Evolutionary conservation across 1,140 invertebrate genomes (phyloP), one percentile per base, ranked within the genome.

Genomic region (Zaprionus gabonicus): DNA sequence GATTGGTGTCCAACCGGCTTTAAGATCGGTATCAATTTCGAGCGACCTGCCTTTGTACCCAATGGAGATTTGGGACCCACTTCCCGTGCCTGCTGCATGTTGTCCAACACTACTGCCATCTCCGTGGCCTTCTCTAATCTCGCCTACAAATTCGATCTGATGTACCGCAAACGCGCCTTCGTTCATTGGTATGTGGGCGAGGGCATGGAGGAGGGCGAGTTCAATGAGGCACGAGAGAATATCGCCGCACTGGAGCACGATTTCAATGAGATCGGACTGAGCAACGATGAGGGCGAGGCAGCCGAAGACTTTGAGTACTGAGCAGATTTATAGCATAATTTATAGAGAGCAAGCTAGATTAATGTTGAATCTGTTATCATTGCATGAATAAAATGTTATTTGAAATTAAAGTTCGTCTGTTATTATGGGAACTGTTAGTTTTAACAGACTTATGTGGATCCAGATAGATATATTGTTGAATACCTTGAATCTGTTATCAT

Each of bases 101-200:
- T 96, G 62, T 95, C 95, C 91, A 97, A 96, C 92, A 97, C 96
- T 17, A 97, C 96, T 0, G 96, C 96, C 78, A 96, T 97, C 60
- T 95, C 95, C 12, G 96, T 96, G 88, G 96, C 96, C 23, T 97
- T 96, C 94, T 94, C 94, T 56, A 94, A 96, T 73, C 93, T 96
- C 17, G 94, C 96, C 90, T 95, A 96, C 92, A 97, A 97, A 92
- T 97, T 97, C 87, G 96, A 97, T 92, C 93, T 97, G 71, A 97
- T 97, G 96, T 97, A 96, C 93, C 94, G 95, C 60, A 97, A 97
- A 91, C 93, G 96, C 17, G 96, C 96, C 17, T 97, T 97, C 79
- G 96, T 96, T 41, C 96, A 96, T 85, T 96, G 95, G 95, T 96
- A 95, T 78, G 95, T 95, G 4, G 95, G 95, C 4, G 95, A 96